A percentile compares a stretch with the other conserved stretches of the same genome.
Evolutionary conservation across 2,797 vertebrate species (phyloP).

Genomic region (Rachycentron canadum): DNA sequence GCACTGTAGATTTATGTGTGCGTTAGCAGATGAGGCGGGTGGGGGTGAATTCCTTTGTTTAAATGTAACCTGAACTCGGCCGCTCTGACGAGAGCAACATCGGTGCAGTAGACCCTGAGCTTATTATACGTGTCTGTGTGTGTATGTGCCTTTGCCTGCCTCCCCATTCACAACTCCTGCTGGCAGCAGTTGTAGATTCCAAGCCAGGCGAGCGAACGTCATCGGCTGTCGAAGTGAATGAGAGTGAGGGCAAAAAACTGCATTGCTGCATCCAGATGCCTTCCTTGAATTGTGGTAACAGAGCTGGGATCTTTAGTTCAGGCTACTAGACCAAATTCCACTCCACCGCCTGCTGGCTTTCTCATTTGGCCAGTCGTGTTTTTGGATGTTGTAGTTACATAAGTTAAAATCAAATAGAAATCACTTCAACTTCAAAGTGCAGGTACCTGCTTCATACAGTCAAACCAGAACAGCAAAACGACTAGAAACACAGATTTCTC

Average conservation of each 20-base stretch:
- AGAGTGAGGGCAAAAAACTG: constrained; percentile 73
- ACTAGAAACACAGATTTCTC: neutral
- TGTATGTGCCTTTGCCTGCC: constrained; percentile 41
- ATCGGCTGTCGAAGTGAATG: constrained; percentile 78
- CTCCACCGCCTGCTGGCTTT: constrained; percentile 54
- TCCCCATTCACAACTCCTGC: constrained; percentile 81
- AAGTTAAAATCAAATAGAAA: constrained; percentile 23
- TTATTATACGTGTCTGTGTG: constrained; percentile 54
- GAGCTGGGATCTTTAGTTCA: constrained; percentile 67
- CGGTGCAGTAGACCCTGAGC: constrained; percentile 67
- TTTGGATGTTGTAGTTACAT: constrained; percentile 42
- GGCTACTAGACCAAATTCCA: constrained; percentile 62
- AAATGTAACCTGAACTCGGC: constrained; percentile 78
- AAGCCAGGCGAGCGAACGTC: constrained; percentile 73
- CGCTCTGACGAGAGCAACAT: constrained; percentile 73
- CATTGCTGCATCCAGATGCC: constrained; percentile 74
- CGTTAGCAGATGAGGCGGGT: constrained; percentile 55
- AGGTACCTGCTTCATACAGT: neutral
- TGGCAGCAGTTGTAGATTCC: constrained; percentile 77
- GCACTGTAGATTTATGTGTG: constrained; percentile 39
- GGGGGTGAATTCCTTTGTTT: constrained; percentile 78
- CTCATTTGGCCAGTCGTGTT: constrained; percentile 35
- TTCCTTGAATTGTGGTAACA: constrained; percentile 71
- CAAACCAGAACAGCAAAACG: neutral
- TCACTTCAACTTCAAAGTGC: neutral